Conservation (phyloP, 2,797 vertebrate species). For the Sphenopsis melanotis region DNA sequence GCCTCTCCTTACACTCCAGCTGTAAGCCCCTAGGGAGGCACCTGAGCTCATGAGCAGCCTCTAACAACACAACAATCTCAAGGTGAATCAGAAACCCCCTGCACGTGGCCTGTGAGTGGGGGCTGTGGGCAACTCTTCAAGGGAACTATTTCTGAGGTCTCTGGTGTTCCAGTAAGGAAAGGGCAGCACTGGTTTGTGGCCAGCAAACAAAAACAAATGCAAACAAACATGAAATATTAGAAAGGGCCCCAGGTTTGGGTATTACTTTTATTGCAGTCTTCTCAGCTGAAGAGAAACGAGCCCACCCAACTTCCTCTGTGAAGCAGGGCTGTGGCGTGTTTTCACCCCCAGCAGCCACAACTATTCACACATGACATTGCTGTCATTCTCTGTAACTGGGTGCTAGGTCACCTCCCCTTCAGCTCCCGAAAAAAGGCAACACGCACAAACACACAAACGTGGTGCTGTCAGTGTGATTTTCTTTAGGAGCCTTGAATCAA, state of each 20-base stretch:
- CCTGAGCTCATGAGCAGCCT: neutral
- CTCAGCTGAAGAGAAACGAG: neutral
- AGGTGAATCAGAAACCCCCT: neutral
- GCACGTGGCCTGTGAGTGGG: rapidly evolving
- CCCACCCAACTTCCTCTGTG: neutral
- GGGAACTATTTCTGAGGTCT: neutral
- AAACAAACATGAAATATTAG: neutral
- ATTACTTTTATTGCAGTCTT: neutral
- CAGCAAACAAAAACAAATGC: neutral
- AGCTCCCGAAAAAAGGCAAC: neutral
- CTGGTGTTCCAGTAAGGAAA: neutral
- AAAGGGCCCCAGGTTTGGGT: neutral
- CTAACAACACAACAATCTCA: rapidly evolving
- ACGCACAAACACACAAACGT: neutral
- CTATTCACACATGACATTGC: neutral
- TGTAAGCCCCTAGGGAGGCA: neutral
- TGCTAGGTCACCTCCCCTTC: neutral
- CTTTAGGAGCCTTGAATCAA: neutral
- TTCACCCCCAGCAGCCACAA: neutral
- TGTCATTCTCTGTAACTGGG: neutral
- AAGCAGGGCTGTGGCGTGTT: neutral
- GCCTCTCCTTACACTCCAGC: neutral
- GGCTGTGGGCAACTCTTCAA: neutral
- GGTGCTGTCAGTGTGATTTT: neutral
- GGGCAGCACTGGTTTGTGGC: neutral